These are phyloP conservation scores for Eulemur albifrons DNA, from an alignment of 2,797 vertebrate genomes.

Conservation along the genomic window DNA sequence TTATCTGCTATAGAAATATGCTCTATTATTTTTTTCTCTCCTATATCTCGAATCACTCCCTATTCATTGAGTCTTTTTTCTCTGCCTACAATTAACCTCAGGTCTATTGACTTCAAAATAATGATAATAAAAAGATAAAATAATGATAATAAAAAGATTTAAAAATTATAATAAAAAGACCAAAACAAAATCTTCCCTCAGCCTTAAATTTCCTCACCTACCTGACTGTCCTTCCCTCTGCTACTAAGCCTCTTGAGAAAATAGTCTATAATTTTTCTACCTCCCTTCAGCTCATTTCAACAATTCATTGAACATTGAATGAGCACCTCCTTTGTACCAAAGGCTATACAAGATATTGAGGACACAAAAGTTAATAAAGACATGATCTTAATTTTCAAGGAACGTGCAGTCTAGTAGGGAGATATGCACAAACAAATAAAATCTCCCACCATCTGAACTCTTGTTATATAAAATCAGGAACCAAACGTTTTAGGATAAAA, in stretches of 20 bases:
- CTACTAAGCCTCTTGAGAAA: conserved; percentile 5
- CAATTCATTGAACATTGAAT: neutral
- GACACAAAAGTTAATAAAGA: neutral
- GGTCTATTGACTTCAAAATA: neutral
- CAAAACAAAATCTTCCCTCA: neutral
- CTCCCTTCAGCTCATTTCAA: neutral
- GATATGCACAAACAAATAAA: neutral
- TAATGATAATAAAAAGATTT: too few relatives aligned
- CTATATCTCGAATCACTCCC: neutral
- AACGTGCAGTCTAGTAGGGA: neutral
- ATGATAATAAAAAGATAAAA: neutral
- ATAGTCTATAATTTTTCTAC: neutral
- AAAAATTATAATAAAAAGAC: neutral
- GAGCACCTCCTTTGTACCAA: neutral
- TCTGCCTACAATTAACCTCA: neutral
- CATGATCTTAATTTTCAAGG: neutral
- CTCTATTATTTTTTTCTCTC: neutral
- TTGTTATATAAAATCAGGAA: neutral
- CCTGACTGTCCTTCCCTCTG: neutral
- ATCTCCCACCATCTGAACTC: neutral
- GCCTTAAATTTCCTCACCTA: neutral
- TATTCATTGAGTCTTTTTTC: neutral
- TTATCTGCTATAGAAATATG: neutral
- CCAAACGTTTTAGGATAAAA: neutral
- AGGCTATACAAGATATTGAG: neutral